Conservation (phyloP, 1,140 invertebrate genomes). For the Polyergus mexicanus region DNA sequence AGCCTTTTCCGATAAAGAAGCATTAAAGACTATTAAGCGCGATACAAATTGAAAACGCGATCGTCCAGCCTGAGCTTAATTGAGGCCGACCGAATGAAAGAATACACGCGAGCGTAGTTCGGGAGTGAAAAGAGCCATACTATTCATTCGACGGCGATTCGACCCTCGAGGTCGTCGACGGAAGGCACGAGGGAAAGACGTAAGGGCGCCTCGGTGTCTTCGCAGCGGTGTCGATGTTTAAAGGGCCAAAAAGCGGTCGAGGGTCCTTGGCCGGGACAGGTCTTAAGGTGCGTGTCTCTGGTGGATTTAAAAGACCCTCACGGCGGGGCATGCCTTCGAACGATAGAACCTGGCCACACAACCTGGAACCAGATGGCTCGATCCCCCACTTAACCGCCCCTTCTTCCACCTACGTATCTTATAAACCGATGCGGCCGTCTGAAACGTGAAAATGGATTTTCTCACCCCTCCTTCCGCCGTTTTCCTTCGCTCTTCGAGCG, state of each 20-base stretch:
- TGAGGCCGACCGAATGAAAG: constrained; percentile 35
- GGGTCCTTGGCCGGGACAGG: constrained; percentile 81
- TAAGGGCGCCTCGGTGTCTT: constrained; percentile 68
- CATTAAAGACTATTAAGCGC: constrained; percentile 34
- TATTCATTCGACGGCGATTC: constrained; percentile 63
- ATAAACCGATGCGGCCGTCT: constrained; percentile 74
- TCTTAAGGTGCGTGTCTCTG: constrained; percentile 82
- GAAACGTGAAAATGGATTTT: constrained; percentile 73
- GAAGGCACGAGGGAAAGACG: constrained; percentile 44
- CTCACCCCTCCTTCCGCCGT: constrained; percentile 37
- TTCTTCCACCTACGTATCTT: constrained; percentile 71
- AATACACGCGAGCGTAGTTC: constrained; percentile 16
- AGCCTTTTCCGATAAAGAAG: background rate
- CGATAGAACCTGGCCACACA: constrained; percentile 33
- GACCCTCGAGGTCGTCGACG: constrained; percentile 67
- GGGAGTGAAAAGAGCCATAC: constrained; percentile 56
- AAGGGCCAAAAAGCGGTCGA: constrained; percentile 72
- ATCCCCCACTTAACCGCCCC: constrained; percentile 67
- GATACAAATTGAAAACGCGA: constrained; percentile 57
- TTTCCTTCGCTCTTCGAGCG: constrained; percentile 60
- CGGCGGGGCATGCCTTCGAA: constrained; percentile 39
- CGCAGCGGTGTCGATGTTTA: constrained; percentile 75
- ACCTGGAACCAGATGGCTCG: constrained; percentile 75
- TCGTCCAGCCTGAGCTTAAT: constrained; percentile 30
- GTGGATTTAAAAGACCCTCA: constrained; percentile 81